Percentiles rank a stretch among this genome's conserved stretches.
Conservation (phyloP, 2,888 invertebrate genomes). For the Scrobipalpa atriplicella region DNA sequence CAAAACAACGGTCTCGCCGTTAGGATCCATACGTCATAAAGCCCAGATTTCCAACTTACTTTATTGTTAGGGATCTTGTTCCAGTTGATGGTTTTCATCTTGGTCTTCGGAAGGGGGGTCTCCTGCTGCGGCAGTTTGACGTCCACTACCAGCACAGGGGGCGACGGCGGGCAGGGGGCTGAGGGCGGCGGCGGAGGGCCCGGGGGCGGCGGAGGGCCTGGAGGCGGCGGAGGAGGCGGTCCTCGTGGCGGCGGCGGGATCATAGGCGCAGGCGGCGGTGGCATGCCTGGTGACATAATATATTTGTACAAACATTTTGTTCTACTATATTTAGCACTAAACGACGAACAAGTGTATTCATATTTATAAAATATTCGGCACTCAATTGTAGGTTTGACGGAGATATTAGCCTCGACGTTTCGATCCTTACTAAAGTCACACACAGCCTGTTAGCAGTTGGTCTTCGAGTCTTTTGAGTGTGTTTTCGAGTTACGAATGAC, state of each 20-base stretch:
- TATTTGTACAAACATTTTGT: neutral
- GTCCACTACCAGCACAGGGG: constrained; percentile 65
- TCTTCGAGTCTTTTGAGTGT: too few relatives aligned
- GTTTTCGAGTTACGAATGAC: too few relatives aligned
- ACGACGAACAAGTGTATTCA: too few relatives aligned
- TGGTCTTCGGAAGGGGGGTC: constrained; percentile 96
- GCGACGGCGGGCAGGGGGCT: constrained; percentile 69
- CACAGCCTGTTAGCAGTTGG: too few relatives aligned
- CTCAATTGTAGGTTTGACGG: too few relatives aligned
- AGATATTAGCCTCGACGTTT: too few relatives aligned
- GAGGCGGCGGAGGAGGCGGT: constrained; percentile 49
- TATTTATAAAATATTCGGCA: too few relatives aligned
- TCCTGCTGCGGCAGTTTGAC: constrained; percentile 93
- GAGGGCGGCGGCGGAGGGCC: constrained; percentile 72
- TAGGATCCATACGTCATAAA: too few relatives aligned
- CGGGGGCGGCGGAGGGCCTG: constrained; percentile 68
- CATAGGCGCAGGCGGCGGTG: constrained; percentile 69
- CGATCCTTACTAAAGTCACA: too few relatives aligned
- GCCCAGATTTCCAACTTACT: constrained; percentile 75
- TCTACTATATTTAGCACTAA: neutral
- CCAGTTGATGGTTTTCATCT: constrained; percentile 99
- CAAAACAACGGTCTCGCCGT: too few relatives aligned
- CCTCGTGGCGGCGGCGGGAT: constrained; percentile 53
- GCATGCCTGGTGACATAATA: constrained; percentile 46
- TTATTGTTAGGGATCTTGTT: constrained; percentile 97